These are phyloP conservation scores for Condylura cristata DNA, from an alignment of 2,113 vertebrate genomes.

Conservation along the genomic window DNA sequence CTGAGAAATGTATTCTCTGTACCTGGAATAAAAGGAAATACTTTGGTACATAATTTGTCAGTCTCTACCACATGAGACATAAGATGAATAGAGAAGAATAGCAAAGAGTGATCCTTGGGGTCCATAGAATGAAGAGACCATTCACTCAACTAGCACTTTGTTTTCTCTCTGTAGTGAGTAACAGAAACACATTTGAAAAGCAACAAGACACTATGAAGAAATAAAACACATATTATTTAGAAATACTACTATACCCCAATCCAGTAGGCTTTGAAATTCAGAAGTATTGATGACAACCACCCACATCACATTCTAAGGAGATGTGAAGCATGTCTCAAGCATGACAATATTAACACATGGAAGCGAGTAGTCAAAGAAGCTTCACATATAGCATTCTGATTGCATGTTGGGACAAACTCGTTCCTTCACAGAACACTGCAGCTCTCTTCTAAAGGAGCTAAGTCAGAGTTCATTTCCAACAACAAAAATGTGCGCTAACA, in stretches of 20 bases:
- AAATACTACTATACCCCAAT: not conserved
- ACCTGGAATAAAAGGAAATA: not conserved
- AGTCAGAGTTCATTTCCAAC: not conserved
- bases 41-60: not conserved
- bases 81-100: too few species aligned
- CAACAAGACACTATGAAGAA: not conserved
- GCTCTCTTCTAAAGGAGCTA: not conserved
- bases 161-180: not conserved
- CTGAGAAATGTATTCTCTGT: not conserved
- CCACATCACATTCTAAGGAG: not conserved
- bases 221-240: not conserved
- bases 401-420: not conserved
- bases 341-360: not conserved
- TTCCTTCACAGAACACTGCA: not conserved
- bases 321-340: not conserved
- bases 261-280: not conserved
- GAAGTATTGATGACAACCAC: not conserved
- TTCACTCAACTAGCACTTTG: not conserved
- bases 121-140: not conserved
- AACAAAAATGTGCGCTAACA: not conserved
- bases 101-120: too few species aligned
- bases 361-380: not conserved
- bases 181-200: conserved; percentile 22
- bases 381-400: not conserved
- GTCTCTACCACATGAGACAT: not conserved